Conservation (phyloP, 2,888 invertebrate genomes). For the Drosophila subquinaria region DNA sequence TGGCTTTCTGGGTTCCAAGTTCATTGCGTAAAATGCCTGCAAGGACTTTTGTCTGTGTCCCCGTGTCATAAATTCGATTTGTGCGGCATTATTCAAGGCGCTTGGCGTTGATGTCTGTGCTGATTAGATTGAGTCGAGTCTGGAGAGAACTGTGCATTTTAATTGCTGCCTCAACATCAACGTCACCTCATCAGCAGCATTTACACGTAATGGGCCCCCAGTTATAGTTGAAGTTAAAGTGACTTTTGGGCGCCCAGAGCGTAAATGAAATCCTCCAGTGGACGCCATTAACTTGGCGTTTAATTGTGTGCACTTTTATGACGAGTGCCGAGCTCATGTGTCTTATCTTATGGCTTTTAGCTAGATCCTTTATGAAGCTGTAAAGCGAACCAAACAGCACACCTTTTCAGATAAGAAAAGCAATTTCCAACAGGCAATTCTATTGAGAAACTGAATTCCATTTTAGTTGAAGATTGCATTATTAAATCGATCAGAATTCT, state of each 20-base stretch:
- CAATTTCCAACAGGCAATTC: slow-evolving; percentile 9
- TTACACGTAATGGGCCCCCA: slow-evolving; percentile 76
- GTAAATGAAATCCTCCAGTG: slow-evolving; percentile 59
- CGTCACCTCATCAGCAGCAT: slow-evolving; percentile 81
- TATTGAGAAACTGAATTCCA: neutral
- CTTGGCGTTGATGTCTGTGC: slow-evolving; percentile 64
- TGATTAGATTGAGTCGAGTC: slow-evolving; percentile 71
- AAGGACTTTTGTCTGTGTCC: slow-evolving; percentile 19
- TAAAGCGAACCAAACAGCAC: slow-evolving; percentile 57
- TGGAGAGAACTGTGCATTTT: slow-evolving; percentile 55
- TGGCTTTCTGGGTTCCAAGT: slow-evolving; percentile 52
- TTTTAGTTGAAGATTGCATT: neutral
- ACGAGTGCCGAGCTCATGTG: slow-evolving; percentile 73
- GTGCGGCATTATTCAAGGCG: slow-evolving; percentile 76
- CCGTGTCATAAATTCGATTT: slow-evolving; percentile 79
- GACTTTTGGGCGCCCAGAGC: slow-evolving; percentile 57
- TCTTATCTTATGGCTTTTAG: slow-evolving; percentile 68
- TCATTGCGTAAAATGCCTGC: slow-evolving; percentile 56
- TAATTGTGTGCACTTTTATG: slow-evolving; percentile 81
- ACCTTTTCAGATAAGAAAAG: slow-evolving; percentile 55
- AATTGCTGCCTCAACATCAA: slow-evolving; percentile 71
- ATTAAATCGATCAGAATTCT: neutral
- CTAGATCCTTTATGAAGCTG: slow-evolving; percentile 63
- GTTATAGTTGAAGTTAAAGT: slow-evolving; percentile 64
- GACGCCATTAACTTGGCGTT: slow-evolving; percentile 75